Evolutionary conservation across 1,140 invertebrate genomes (phyloP), one percentile per base, ranked within the genome.

Genomic region (Drosophila repleta): DNA sequence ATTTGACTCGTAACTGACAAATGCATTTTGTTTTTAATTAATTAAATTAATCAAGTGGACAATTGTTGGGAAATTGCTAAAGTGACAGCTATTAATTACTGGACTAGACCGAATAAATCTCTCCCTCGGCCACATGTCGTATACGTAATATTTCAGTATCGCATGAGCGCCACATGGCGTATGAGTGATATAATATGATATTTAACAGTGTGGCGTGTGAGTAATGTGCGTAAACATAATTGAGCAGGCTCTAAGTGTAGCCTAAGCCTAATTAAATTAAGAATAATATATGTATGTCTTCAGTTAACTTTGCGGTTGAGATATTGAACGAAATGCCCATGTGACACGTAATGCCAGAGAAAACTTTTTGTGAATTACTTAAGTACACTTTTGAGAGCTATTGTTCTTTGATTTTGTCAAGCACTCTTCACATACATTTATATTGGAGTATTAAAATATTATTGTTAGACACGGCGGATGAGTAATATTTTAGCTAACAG

Each of bases 401-500:
- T 32, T 32, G 7, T 6, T 7, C 6, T 7, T 32, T 8, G 8
- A 10, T 32, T 32, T 8, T 1, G 0, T 32, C 29, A 32, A 7
- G 6, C 29, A 6, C 29, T 32, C 1, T 32, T 24, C n/a, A n/a
- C 2, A 2, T 3, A 11, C 8, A 10, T 45, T 20, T 48, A n/a
- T 48, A n/a, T 13, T 8, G 8, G 13, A n/a, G 0, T 5, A 52
- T 11, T 11, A 2, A 20, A 13, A 11, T 7, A 5, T 24, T 24
- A 11, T 41, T 10, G 1, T 3, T 10, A 5, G 21, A 17, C 55
- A 57, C 18, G 55, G 5, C 55, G 55, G 26, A 57, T 57, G n/a
- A 21, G 21, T 24, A 26, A 43, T 41, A 56, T 17, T 26, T 49
- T 49, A 24, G n/a, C n/a, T n/a, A n/a, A n/a, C n/a, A n/a, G n/a